Evolutionary conservation across 2,888 invertebrate genomes (phyloP), one percentile per base, ranked within the genome.

Genomic region (Catocala fraxini): DNA sequence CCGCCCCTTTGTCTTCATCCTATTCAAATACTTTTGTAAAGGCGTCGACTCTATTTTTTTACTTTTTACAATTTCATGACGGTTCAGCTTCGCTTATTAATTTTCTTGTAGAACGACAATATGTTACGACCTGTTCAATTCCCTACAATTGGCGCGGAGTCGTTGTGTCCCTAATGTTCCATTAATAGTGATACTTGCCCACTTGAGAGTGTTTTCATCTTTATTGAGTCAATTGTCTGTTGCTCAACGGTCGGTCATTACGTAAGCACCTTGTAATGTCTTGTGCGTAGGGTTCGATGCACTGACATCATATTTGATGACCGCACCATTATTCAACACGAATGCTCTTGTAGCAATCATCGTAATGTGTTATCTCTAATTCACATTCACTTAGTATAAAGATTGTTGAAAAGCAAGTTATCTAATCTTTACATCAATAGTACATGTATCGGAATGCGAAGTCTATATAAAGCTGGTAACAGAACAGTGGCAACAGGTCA

Each of bases 141-240:
- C 70, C 65, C 63, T 71, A 61, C 81, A 84, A 83, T 83, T 83
- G 82, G 68, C 75, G 69, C 71, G 65, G 61, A 77, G 65, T 77
- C 59, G 72, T 75, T 80, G 77, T 80, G 80, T 75, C 83, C 84
- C 83, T 89, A 89, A 89, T 88, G 83, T 80, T 81, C 81, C 85
- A 87, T 88, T 88, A 89, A 87, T 85, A 87, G 83, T 82, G 81
- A 84, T 88, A 87, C 85, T 82, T 81, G 83, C 75, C 86, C 85
- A 88, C 87, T 89, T 87, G 85, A 84, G 80, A 84, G 81, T 85
- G 86, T 87, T 91, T 89, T 87, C 86, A 82, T 87, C 86, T 90
- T 89, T 88, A 91, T 92, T 89, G 88, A 85, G 77, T 88, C 91
- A 90, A 93, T 91, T 91, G 90, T 89, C 85, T 87, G 87, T 90